phyloP scores from a whole-genome alignment of 2,113 vertebrate genomes.

The Suncus etruscus region DNA sequence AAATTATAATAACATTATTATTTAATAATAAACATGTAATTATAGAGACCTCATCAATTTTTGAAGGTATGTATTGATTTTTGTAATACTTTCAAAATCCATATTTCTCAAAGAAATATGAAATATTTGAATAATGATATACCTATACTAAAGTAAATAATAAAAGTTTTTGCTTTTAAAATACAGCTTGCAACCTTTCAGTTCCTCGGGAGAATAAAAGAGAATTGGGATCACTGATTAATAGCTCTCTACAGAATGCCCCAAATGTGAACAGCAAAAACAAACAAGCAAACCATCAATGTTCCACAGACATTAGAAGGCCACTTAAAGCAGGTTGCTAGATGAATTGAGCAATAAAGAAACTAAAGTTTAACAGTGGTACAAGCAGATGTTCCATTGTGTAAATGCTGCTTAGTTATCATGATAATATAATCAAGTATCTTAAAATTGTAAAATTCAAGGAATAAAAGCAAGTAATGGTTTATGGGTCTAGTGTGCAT shows the following conservation, averaged over 20 bases:
- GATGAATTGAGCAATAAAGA: slow-evolving; percentile 80
- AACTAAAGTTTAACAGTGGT: slow-evolving; percentile 78
- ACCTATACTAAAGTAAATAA: slow-evolving; percentile 49
- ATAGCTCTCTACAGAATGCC: slow-evolving; percentile 77
- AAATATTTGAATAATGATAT: slow-evolving; percentile 58
- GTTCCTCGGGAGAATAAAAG: slow-evolving; percentile 60
- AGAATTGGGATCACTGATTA: slow-evolving; percentile 81
- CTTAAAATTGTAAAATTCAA: slow-evolving; percentile 48
- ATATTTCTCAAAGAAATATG: slow-evolving; percentile 58
- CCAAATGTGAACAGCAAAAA: slow-evolving; percentile 71
- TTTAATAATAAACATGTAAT: slow-evolving; percentile 46
- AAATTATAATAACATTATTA: background rate
- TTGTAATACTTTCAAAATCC: background rate
- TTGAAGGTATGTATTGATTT: slow-evolving; percentile 43
- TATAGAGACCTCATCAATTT: background rate
- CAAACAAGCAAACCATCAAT: background rate
- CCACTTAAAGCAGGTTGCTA: slow-evolving; percentile 83
- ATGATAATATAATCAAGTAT: slow-evolving; percentile 42
- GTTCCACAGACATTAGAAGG: slow-evolving; percentile 74
- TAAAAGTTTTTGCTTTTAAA: slow-evolving; percentile 36
- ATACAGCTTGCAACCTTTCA: slow-evolving; percentile 65
- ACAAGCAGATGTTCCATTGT: slow-evolving; percentile 82
- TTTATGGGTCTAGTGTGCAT: slow-evolving; percentile 53
- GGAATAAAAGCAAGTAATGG: slow-evolving; percentile 64
- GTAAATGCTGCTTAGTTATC: slow-evolving; percentile 65